These are phyloP conservation scores for Idaea dimidiata DNA, from an alignment of 2,888 invertebrate species.

Conservation along the genomic window DNA sequence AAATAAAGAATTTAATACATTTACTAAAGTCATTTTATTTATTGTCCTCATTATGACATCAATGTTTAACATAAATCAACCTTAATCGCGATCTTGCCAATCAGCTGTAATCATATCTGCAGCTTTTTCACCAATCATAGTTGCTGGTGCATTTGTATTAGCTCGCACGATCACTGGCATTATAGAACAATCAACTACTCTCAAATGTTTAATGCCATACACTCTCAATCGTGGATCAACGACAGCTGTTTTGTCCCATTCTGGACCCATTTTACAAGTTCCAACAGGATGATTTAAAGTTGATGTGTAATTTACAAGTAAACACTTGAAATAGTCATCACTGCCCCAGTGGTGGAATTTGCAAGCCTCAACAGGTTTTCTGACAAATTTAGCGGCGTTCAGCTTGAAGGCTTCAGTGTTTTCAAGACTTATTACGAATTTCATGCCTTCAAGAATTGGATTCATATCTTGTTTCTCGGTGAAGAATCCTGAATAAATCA, in stretches of 20 bases:
- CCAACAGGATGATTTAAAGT: conserved; percentile 71
- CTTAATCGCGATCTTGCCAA: conserved; percentile 32
- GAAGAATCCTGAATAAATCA: conserved; percentile 85
- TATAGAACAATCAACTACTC: conserved; percentile 89
- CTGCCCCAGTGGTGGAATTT: conserved; percentile 78
- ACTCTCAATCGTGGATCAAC: conserved; percentile 85
- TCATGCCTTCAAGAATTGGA: conserved; percentile 80
- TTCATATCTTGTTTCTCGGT: conserved; percentile 80
- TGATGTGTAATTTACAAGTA: conserved; percentile 79
- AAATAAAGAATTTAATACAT: neutral
- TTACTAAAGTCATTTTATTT: neutral
- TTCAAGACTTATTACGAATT: conserved; percentile 78
- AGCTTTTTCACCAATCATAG: conserved; percentile 87
- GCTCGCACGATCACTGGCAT: conserved; percentile 89
- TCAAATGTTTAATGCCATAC: conserved; percentile 78
- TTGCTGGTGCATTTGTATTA: conserved; percentile 89
- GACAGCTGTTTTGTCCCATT: conserved; percentile 79
- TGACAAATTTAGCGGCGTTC: conserved; percentile 77
- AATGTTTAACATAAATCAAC: conserved; percentile 6
- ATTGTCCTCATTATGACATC: neutral
- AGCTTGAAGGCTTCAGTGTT: conserved; percentile 78
- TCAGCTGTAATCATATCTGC: conserved; percentile 48
- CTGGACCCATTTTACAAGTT: conserved; percentile 77
- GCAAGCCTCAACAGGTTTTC: conserved; percentile 80
- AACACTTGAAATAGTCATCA: conserved; percentile 83